Base-by-base conservation (phyloP, 2,888 invertebrate species). In the Frankliniella fusca region DNA sequence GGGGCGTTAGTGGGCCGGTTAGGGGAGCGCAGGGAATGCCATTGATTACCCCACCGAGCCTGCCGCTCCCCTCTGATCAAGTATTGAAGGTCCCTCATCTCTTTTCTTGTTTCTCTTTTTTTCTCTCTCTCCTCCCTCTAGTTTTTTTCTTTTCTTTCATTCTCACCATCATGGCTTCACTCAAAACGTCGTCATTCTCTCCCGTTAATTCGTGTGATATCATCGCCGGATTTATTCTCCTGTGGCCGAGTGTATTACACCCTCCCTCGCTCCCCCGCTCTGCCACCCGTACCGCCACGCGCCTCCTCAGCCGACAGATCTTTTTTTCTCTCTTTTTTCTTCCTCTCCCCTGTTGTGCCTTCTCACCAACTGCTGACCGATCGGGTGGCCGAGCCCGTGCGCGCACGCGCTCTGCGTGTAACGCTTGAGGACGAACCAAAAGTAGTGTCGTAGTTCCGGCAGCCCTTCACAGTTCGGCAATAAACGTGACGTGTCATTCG, bases 121-220 rank as follows among this genome's bases (percentile, higher is more conserved):
- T 70, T 65, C n/a, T 65, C 20, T 70, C 23, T 70, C 23, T 70
- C 70, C 23, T 70, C 11, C 70, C 23, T 10, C 27, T 20, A 54
- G 54, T 70, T n/a, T 70, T 70, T 70, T 54, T 54, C 54, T 11
- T 3, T 65, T 65, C 65, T 70, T 11, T 70, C 23, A n/a, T 27
- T 23, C 3, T 27, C 70, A 27, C 18, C 61, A 61, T 61, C n/a
- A 61, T n/a, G 7, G 61, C 20, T 61, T 20, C 70, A 27, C 70
- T 76, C 27, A 76, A 76, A 76, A 27, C 70, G 23, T 27, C 70
- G 70, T 27, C 70, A 27, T 76, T 23, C 10, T 23, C 70, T 12
- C 10, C 8, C 27, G 70, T 76, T 76, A 76, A 76, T 76, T 76
- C 70, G 70, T 38, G 38, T 23, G 27, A 76, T 76, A 76, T 76